Evolutionary conservation across 2,888 invertebrate species (phyloP).

Genomic region (Incurvaria masculella): DNA sequence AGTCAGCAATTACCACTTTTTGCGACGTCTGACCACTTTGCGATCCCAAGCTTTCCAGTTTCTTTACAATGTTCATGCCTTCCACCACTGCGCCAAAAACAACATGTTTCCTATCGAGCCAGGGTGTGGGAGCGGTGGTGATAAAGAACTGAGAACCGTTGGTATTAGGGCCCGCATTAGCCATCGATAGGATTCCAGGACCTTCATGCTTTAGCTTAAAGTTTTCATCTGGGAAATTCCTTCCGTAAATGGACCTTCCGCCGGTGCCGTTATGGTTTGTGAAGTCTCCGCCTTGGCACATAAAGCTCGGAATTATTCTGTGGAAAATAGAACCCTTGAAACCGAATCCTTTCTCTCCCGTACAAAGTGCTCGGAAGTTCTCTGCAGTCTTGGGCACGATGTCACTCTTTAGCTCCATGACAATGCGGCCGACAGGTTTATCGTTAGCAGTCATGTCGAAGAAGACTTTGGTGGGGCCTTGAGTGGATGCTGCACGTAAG

Average conservation of each 20-base stretch:
- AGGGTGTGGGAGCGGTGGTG: slow-evolving; percentile 87
- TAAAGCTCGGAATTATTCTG: slow-evolving; percentile 88
- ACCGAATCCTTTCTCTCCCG: slow-evolving; percentile 62
- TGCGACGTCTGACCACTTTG: slow-evolving; percentile 82
- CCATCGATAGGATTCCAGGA: slow-evolving; percentile 90
- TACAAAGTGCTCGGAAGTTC: slow-evolving; percentile 92
- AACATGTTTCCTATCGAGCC: slow-evolving; percentile 94
- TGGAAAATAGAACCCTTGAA: slow-evolving; percentile 92
- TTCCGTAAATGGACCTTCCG: slow-evolving; percentile 96
- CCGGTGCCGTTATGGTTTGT: slow-evolving; percentile 91
- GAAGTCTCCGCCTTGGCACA: slow-evolving; percentile 96
- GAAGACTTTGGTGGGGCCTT: slow-evolving; percentile 60
- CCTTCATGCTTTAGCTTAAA: slow-evolving; percentile 89
- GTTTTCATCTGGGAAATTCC: slow-evolving; percentile 92
- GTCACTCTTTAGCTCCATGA: slow-evolving; percentile 84
- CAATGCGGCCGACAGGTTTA: slow-evolving; percentile 75
- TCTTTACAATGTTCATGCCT: slow-evolving; percentile 88
- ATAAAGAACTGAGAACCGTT: slow-evolving; percentile 98
- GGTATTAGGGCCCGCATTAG: slow-evolving; percentile 92
- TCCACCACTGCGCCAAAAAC: slow-evolving; percentile 91
- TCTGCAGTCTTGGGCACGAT: slow-evolving; percentile 92
- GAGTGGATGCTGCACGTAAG: slow-evolving; percentile 28
- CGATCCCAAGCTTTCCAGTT: slow-evolving; percentile 77
- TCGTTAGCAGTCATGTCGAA: slow-evolving; percentile 88
- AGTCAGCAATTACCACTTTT: slow-evolving; percentile 75